Percentiles rank a stretch among this genome's conserved stretches.
These are phyloP conservation scores for Urechis unicinctus DNA, from an alignment of 2,888 invertebrate species.

Conservation along the genomic window DNA sequence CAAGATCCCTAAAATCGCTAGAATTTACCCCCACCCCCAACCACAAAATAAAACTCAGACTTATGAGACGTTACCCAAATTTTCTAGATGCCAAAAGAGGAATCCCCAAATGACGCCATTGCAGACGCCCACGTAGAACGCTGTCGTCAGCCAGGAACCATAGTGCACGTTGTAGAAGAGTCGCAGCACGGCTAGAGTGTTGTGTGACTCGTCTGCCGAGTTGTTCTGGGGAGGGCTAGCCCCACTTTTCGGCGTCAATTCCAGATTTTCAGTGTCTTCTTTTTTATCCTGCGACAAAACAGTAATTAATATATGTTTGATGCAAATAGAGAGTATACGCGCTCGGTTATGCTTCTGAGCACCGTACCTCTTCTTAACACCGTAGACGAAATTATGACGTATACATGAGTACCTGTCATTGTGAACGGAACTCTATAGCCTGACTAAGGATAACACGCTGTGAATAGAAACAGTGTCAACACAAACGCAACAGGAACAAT, in stretches of 20 bases:
- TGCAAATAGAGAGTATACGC: too few relatives aligned
- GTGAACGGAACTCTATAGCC: too few relatives aligned
- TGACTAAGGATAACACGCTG: too few relatives aligned
- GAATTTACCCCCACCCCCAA: not conserved
- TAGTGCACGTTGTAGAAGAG: slow-evolving; percentile 17
- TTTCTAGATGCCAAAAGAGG: slow-evolving; percentile 21
- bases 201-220: not conserved
- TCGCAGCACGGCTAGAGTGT: slow-evolving; percentile 5
- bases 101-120: slow-evolving; percentile 24
- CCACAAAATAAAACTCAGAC: not conserved
- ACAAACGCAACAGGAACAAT: too few relatives aligned
- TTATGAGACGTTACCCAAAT: slow-evolving; percentile 15
- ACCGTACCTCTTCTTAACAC: too few relatives aligned
- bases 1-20: not conserved
- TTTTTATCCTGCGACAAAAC: too few relatives aligned
- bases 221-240: not conserved
- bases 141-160: slow-evolving; percentile 15
- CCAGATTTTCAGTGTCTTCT: not conserved
- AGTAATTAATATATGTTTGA: too few relatives aligned
- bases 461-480: too few relatives aligned
- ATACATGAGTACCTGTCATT: too few relatives aligned
- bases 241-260: not conserved
- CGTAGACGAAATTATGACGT: too few relatives aligned
- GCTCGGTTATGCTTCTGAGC: too few relatives aligned
- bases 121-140: slow-evolving; percentile 17